Evolutionary conservation across 2,888 invertebrate genomes (phyloP), one percentile per base, ranked within the genome.

Genomic region (Unio pictorum): DNA sequence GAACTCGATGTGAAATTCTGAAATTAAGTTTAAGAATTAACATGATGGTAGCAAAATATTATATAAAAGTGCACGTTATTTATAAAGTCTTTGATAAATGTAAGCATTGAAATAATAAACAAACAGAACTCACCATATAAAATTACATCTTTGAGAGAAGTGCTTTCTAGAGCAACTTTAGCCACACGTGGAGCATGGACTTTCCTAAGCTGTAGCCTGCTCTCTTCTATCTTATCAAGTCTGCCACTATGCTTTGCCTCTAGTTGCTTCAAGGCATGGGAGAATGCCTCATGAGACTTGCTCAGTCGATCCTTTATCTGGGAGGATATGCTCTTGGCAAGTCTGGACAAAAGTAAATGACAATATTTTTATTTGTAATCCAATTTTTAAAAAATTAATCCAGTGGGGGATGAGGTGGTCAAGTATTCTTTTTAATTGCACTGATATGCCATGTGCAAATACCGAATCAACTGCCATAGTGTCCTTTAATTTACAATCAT

Each of bases 111-210:
- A 4, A 60, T 26, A 3, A 45, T 15, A 45, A 15, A 45, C 45
- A 45, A 45, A 45, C 8, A 45, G 11, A 45, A 45, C 45, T 78
- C 83, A 72, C 96, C 96, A 88, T 93, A 93, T 81, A 94, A 92
- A 0, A 95, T 92, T 69, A 94, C 91, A 88, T 96, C 96, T 76
- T 94, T 94, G 88, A 96, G 93, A 0, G 95, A 95, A 0, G 95
- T 95, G 75, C 95, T 95, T 87, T 96, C 96, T 45, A 96, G 91
- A 3, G 95, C 95, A 18, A 95, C 91, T 59, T 95, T 93, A 1
- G 96, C 96, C 72, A 96, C 93, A 67, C 93, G 92, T 0, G 96
- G 96, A 0, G 96, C 95, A 86, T 95, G 91, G 88, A 93, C 92
- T 89, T 95, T 95, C 69, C 90, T 75, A 15, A 90, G 83, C 69